phyloP scores from a whole-genome alignment of 2,888 invertebrate species.

The Diarsia brunnea region DNA sequence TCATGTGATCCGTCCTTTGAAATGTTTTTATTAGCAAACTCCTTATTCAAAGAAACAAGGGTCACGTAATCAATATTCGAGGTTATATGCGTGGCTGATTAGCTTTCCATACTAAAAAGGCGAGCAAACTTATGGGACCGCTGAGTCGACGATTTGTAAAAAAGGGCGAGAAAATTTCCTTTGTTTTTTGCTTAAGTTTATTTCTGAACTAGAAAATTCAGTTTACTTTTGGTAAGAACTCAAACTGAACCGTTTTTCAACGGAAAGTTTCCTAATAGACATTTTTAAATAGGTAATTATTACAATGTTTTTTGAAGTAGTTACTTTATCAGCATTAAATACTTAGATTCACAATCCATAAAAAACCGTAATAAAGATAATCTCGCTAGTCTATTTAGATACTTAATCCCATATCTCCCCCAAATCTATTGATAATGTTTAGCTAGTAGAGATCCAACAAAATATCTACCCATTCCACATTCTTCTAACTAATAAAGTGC shows the following conservation, averaged over 20 bases:
- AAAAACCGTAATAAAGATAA: slow-evolving; percentile 7
- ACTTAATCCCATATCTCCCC: slow-evolving; percentile 2
- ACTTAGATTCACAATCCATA: neutral
- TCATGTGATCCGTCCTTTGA: slow-evolving; percentile 27
- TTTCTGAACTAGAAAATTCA: neutral
- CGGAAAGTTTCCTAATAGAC: neutral
- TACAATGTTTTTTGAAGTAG: neutral
- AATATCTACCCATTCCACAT: slow-evolving; percentile 4
- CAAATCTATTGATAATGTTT: slow-evolving; percentile 16
- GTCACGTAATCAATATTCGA: slow-evolving; percentile 54
- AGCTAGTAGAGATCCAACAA: neutral
- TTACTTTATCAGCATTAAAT: neutral
- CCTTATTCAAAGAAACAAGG: slow-evolving; percentile 40
- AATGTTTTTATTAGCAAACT: slow-evolving; percentile 16
- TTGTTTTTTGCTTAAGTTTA: slow-evolving; percentile 9
- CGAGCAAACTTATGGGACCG: slow-evolving; percentile 1
- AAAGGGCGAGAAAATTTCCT: neutral
- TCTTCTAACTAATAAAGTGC: neutral
- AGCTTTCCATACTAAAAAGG: slow-evolving; percentile 31
- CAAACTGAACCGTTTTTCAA: neutral
- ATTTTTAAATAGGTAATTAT: neutral
- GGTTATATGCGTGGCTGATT: slow-evolving; percentile 13
- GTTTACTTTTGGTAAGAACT: neutral
- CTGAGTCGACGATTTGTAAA: slow-evolving; percentile 13
- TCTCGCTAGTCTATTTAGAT: slow-evolving; percentile 7